phyloP scores from a whole-genome alignment of 1,140 invertebrate species.

The Saccostrea echinata region DNA sequence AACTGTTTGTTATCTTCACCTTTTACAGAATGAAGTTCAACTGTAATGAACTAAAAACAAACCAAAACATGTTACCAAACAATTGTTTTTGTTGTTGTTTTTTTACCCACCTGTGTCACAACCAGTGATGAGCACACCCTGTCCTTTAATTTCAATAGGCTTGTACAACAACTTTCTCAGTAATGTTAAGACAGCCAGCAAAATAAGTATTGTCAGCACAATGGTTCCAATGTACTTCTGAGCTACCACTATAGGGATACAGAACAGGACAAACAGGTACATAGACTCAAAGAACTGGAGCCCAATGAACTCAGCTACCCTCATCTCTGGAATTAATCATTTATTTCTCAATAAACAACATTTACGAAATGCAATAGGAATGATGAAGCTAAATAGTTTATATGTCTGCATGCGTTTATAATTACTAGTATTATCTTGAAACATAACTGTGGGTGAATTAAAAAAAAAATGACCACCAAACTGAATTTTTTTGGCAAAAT shows the following conservation, averaged over 20 bases:
- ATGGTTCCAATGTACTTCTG: constrained; percentile 10
- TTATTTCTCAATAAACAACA: neutral
- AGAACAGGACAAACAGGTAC: constrained; percentile 36
- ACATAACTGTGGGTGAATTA: no score
- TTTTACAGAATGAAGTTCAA: no score
- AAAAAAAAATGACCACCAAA: no score
- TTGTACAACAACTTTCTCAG: constrained; percentile 38
- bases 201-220: neutral
- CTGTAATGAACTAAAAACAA: no score
- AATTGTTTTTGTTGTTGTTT: neutral
- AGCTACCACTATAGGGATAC: constrained; percentile 39
- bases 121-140: constrained; percentile 56
- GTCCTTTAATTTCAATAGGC: constrained; percentile 39
- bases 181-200: neutral
- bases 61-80: neutral
- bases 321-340: constrained; percentile 32
- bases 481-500: no score
- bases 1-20: no score
- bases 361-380: no score
- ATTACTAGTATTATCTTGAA: no score
- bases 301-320: constrained; percentile 20
- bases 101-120: constrained; percentile 54
- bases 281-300: constrained; percentile 38
- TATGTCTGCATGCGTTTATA: neutral
- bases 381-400: neutral